A percentile compares a stretch with the other conserved stretches of the same genome.
Evolutionary conservation across 2,113 vertebrate genomes (phyloP).

Genomic region (Nothocercus nigrocapillus): DNA sequence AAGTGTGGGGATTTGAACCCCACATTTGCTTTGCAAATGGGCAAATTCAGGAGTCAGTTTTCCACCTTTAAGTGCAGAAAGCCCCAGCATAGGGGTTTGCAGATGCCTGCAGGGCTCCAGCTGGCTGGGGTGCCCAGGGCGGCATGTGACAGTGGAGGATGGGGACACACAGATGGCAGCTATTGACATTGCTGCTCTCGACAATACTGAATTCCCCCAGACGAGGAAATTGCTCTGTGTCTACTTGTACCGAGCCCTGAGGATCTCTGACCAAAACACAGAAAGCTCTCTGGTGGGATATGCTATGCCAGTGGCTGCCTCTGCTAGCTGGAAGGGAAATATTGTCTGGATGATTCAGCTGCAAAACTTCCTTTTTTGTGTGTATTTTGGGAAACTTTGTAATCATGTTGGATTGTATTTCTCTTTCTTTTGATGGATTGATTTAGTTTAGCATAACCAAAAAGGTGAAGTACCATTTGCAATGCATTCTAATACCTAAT

Average conservation of each 20-base stretch:
- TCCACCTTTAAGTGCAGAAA: accelerated
- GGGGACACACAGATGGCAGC: neutral
- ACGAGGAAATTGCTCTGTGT: neutral
- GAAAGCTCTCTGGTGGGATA: accelerated
- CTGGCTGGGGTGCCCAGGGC: neutral
- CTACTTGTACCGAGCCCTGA: neutral
- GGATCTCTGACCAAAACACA: neutral
- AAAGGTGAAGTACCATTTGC: neutral
- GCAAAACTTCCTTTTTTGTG: neutral
- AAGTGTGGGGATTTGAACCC: accelerated
- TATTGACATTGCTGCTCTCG: neutral
- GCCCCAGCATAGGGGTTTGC: neutral
- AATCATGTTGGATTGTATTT: accelerated
- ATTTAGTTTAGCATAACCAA: neutral
- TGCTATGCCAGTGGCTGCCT: neutral
- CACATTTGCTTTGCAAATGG: neutral
- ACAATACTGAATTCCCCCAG: neutral
- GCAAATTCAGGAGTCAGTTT: neutral
- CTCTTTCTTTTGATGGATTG: neutral
- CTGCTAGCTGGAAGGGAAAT: accelerated
- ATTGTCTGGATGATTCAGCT: neutral
- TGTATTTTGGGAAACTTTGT: neutral
- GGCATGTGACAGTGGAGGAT: neutral
- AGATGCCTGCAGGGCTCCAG: neutral
- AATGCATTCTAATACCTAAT: neutral